Evolutionary conservation across 2,113 vertebrate genomes (phyloP).

Genomic region (Vimba vimba): DNA sequence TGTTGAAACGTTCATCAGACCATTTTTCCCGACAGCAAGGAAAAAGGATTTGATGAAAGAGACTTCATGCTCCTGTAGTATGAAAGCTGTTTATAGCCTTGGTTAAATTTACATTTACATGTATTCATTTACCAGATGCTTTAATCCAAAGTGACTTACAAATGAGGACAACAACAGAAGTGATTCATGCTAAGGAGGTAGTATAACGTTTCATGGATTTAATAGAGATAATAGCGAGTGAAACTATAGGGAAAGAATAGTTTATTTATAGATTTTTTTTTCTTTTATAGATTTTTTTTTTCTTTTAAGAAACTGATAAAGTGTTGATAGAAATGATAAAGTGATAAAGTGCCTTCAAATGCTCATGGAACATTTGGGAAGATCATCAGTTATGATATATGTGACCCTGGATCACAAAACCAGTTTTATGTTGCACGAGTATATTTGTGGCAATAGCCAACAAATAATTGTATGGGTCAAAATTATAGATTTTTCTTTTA

Average conservation of each 20-base stretch:
- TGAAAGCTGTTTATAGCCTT: slow-evolving; percentile 1
- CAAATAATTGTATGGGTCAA: too few relatives aligned
- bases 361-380: not conserved
- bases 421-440: too few relatives aligned
- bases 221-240: not conserved
- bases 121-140: slow-evolving; percentile 13
- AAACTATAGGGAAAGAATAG: not conserved
- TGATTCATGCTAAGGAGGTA: not conserved
- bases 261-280: too few relatives aligned
- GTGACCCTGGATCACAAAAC: too few relatives aligned
- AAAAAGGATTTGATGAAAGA: not conserved
- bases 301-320: too few relatives aligned
- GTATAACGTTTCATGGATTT: not conserved
- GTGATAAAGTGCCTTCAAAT: not conserved
- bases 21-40: not conserved
- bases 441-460: too few relatives aligned
- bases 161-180: slow-evolving; percentile 8
- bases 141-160: slow-evolving; percentile 10
- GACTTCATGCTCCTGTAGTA: not conserved
- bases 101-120: slow-evolving; percentile 12
- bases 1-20: not conserved
- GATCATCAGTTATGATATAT: not conserved
- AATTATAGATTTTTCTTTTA: too few relatives aligned
- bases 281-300: too few relatives aligned
- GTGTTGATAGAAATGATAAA: not conserved